Evolutionary conservation across 2,113 vertebrate species (phyloP), one percentile per base, ranked within the genome.

Genomic region (Megaceryle torquata): DNA sequence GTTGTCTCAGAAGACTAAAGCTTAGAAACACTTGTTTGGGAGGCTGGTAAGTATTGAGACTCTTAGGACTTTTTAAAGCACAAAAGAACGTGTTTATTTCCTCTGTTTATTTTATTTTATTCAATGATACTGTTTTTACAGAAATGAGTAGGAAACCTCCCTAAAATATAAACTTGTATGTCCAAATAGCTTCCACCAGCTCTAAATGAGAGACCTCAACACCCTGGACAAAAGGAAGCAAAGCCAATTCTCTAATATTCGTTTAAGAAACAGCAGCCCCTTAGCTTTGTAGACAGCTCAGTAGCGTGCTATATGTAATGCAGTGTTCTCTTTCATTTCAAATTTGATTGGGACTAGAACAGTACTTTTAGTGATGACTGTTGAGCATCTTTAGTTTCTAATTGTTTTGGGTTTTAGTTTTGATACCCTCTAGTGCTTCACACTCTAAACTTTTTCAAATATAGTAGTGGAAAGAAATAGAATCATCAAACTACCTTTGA

Each of bases 151-250:
- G 99, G 99, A 96, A 99, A 99, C 96, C 99, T 99, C 81, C 99
- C 99, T 94, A 99, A 97, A 92, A 99, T 99, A 96, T 99, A 99
- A 96, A 99, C 99, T 94, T 99, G 99, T 33, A 99, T 88, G 99
- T 99, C 99, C 99, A 99, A 96, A 99, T 99, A 93, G 99, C 99
- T 97, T 99, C 99, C 91, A 99, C 99, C 95, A 99, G 97, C 95
- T 99, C 99, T 96, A 99, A 97, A 96, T 99, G 99, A 70, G 99
- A 99, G 9, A 99, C 99, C 97, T 99, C 99, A 82, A 99, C 99
- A 89, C 99, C 99, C 99, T 99, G 95, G 48, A 95, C 93, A 95
- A 96, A 89, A 96, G 80, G 24, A 92, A 94, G 94, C 53, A 90
- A 91, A 82, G 60, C 85, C 11, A 33, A 67, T 43, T 41, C 29